These are phyloP conservation scores for Drosophila novamexicana DNA, from an alignment of 1,140 invertebrate species.

Conservation along the genomic window DNA sequence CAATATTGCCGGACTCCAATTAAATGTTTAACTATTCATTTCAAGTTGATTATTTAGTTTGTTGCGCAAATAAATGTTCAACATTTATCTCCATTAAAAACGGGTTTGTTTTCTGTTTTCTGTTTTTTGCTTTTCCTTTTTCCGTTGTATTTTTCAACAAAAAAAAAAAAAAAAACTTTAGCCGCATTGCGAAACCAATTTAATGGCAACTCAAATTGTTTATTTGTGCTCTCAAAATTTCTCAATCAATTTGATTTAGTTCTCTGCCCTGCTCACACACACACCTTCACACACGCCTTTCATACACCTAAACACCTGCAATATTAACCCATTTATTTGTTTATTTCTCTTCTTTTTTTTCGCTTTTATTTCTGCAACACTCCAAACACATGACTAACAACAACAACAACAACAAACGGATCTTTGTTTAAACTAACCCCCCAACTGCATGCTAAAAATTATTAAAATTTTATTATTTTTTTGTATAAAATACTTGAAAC, in stretches of 20 bases:
- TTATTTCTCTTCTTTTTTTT: conserved; percentile 34
- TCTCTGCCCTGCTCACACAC: not conserved
- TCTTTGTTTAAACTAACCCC: conserved; percentile 15
- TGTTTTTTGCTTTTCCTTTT: conserved; percentile 19
- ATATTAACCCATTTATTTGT: conserved; percentile 44
- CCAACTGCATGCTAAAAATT: conserved; percentile 1
- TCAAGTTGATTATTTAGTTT: conserved; percentile 56
- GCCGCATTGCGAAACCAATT: not conserved
- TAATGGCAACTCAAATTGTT: no score
- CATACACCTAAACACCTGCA: conserved; percentile 18
- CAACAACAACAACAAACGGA: conserved; percentile 36
- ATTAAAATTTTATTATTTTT: conserved; percentile 3
- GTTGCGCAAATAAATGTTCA: conserved; percentile 59
- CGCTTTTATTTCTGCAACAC: conserved; percentile 19
- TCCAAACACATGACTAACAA: conserved; percentile 39
- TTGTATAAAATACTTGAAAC: conserved; percentile 7
- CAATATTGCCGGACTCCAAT: conserved; percentile 38
- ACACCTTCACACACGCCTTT: conserved; percentile 7
- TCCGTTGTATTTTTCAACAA: conserved; percentile 25
- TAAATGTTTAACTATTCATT: conserved; percentile 59
- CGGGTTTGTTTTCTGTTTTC: conserved; percentile 27
- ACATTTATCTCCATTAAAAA: conserved; percentile 51
- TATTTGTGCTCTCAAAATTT: not conserved
- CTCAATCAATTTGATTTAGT: conserved; percentile 7
- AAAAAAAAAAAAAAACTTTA: not conserved